Percentiles rank a stretch among this genome's conserved stretches.
Conservation (phyloP, 1,140 invertebrate genomes). For the Aphis gossypii region DNA sequence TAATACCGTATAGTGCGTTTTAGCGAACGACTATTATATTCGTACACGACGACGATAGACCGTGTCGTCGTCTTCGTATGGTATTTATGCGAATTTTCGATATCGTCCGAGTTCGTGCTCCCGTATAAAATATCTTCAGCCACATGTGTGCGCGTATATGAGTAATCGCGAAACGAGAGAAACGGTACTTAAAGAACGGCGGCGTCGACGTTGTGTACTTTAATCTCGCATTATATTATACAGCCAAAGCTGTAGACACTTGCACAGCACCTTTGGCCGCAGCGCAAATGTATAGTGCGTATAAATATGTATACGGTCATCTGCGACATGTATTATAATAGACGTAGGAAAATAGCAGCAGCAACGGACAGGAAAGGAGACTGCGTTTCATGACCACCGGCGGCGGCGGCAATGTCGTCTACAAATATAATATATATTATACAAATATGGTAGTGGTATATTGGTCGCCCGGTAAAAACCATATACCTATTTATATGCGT, state of each 20-base stretch:
- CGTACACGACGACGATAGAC: background rate
- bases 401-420: background rate
- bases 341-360: background rate
- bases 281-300: conserved; percentile 1
- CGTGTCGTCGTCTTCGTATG: background rate
- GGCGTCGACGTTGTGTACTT: background rate
- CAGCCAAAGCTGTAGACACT: background rate
- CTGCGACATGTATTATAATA: background rate
- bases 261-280: background rate
- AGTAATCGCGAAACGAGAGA: background rate
- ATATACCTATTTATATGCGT: background rate
- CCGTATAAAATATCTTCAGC: background rate
- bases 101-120: conserved; percentile 33
- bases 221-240: background rate
- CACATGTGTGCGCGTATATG: background rate
- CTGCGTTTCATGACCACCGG: conserved; percentile 40
- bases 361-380: background rate
- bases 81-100: conserved; percentile 35
- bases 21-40: conserved; percentile 8
- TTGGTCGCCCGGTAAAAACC: background rate
- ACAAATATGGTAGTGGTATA: conserved; percentile 40
- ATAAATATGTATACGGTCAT: background rate
- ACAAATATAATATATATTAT: conserved; percentile 17
- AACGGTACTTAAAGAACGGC: background rate
- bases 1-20: conserved; percentile 11